A percentile compares a stretch with the other conserved stretches of the same genome.
Conservation (phyloP, 2,888 invertebrate species). For the Hydrotaea diabolus region DNA sequence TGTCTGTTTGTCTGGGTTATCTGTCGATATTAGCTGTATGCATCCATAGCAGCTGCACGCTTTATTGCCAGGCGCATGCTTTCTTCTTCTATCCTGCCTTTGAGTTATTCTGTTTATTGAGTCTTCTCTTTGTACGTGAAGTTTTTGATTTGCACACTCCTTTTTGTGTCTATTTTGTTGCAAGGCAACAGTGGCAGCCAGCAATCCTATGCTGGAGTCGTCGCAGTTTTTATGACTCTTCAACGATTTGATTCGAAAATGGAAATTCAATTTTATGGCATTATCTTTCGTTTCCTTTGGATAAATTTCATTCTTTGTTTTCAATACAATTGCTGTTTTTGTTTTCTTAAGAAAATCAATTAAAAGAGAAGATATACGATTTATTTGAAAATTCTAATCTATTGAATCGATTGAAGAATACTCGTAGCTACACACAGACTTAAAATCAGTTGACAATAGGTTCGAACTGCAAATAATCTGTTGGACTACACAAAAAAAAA, state of each 20-base stretch:
- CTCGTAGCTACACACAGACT: too few species aligned
- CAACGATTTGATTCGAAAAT: slow-evolving; percentile 13
- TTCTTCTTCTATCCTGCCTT: neutral
- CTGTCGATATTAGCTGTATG: slow-evolving; percentile 12
- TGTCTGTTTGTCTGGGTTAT: neutral
- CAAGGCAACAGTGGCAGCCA: neutral
- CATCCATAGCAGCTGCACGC: neutral
- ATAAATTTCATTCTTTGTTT: neutral
- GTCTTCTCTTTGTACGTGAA: neutral
- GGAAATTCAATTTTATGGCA: slow-evolving; percentile 10
- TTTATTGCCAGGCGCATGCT: slow-evolving; percentile 19
- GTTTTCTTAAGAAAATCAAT: too few species aligned
- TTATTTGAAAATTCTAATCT: too few species aligned
- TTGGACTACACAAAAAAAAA: too few species aligned
- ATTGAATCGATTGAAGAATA: too few species aligned
- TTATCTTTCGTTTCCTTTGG: neutral
- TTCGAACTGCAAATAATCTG: too few species aligned
- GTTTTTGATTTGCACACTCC: neutral
- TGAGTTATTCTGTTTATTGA: slow-evolving; percentile 4
- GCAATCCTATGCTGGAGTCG: neutral
- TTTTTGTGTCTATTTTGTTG: neutral
- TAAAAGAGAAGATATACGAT: too few species aligned
- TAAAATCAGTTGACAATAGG: too few species aligned
- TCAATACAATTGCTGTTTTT: slow-evolving; percentile 32
- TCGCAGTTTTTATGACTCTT: slow-evolving; percentile 10